phyloP scores from a whole-genome alignment of 2,113 vertebrate genomes.

The Gopherus flavomarginatus region DNA sequence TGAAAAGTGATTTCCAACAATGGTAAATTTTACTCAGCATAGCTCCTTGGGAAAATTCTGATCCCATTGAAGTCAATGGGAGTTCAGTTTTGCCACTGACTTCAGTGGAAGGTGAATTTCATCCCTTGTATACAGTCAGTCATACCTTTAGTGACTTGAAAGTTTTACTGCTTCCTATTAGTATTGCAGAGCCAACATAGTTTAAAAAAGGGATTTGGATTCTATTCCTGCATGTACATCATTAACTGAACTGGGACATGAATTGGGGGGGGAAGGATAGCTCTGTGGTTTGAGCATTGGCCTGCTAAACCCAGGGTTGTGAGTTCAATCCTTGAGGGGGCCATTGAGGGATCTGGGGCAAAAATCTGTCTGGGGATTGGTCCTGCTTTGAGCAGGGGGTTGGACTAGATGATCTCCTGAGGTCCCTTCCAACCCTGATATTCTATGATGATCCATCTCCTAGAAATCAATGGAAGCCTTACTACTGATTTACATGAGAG shows the following conservation, averaged over 20 bases:
- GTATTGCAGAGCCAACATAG: neutral
- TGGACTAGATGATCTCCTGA: too few relatives aligned
- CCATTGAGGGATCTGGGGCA: too few relatives aligned
- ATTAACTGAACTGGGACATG: neutral
- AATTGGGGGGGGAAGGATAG: neutral
- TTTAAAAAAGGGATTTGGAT: neutral
- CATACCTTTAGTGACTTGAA: neutral
- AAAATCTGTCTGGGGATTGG: too few relatives aligned
- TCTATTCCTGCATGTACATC: neutral
- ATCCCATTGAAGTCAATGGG: neutral
- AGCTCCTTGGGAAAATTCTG: neutral
- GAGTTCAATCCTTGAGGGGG: too few relatives aligned
- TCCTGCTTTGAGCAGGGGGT: too few relatives aligned
- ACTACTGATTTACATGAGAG: neutral
- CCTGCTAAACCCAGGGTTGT: too few relatives aligned
- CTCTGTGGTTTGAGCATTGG: too few relatives aligned
- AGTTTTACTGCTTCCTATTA: neutral
- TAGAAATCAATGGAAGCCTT: too few relatives aligned
- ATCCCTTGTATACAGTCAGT: neutral
- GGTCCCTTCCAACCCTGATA: too few relatives aligned
- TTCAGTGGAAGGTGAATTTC: neutral
- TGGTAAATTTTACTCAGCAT: neutral
- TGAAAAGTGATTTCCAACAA: too few relatives aligned
- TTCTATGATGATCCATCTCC: too few relatives aligned
- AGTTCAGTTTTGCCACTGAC: neutral